A percentile compares a stretch with the other conserved stretches of the same genome.
Conservation (phyloP, 2,113 vertebrate genomes). For the Willisornis vidua region DNA sequence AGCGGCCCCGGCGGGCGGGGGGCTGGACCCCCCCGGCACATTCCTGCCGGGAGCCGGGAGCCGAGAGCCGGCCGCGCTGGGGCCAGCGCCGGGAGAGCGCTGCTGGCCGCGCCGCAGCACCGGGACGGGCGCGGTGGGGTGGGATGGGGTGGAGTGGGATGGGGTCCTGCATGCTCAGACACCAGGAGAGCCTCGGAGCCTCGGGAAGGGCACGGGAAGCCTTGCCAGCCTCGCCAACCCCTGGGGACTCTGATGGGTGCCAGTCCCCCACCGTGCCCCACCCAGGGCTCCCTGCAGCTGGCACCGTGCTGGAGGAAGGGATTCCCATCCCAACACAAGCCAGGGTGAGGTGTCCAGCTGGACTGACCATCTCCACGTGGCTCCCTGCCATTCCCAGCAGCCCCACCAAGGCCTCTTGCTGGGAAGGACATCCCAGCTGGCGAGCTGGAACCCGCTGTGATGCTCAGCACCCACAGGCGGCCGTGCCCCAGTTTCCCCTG, state of each 20-base stretch:
- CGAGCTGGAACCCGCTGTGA: neutral
- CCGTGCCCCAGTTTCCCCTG: neutral
- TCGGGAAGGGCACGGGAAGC: no score
- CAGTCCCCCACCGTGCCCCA: neutral
- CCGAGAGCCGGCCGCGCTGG: neutral
- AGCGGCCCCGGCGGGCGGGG: neutral
- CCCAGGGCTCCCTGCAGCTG: accelerated
- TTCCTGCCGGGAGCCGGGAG: neutral
- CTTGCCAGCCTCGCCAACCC: accelerated
- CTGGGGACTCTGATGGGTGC: neutral
- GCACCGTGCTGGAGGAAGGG: accelerated
- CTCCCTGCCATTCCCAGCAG: neutral
- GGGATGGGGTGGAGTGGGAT: no score
- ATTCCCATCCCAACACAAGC: accelerated
- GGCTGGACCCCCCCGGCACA: neutral
- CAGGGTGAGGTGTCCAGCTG: accelerated
- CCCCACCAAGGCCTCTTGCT: neutral
- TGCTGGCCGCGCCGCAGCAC: neutral
- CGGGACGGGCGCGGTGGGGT: neutral
- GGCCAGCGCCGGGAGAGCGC: conserved; percentile 11
- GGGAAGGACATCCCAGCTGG: accelerated
- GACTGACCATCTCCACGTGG: neutral
- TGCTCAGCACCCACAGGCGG: neutral
- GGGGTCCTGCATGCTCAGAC: no score
- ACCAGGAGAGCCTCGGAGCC: neutral